These are phyloP conservation scores for Drosophila emarginata DNA, from an alignment of 2,888 invertebrate genomes.

Conservation along the genomic window DNA sequence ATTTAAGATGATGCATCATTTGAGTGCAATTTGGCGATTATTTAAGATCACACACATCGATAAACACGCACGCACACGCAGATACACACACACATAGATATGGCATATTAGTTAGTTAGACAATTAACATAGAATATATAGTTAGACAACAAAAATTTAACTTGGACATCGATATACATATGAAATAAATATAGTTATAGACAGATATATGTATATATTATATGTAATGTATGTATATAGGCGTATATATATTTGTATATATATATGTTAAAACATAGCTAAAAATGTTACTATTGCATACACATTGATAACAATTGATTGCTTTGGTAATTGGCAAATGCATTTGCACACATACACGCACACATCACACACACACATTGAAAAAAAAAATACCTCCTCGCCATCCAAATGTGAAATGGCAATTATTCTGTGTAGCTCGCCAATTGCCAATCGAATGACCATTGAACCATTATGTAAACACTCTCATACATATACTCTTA, in stretches of 20 bases:
- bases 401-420: slow-evolving; percentile 43
- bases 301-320: slow-evolving; percentile 66
- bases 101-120: slow-evolving; percentile 30
- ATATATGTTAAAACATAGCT: slow-evolving; percentile 50
- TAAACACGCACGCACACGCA: slow-evolving; percentile 9
- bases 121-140: slow-evolving; percentile 39
- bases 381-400: slow-evolving; percentile 26
- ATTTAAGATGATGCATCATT: slow-evolving; percentile 17
- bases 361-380: slow-evolving; percentile 6
- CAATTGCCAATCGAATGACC: slow-evolving; percentile 28
- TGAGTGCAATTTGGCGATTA: slow-evolving; percentile 21
- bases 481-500: slow-evolving; percentile 9
- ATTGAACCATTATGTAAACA: not conserved
- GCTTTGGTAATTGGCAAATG: slow-evolving; percentile 53
- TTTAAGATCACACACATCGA: slow-evolving; percentile 30
- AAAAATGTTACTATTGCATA: slow-evolving; percentile 54
- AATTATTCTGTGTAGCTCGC: slow-evolving; percentile 43
- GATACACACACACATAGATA: slow-evolving; percentile 22
- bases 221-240: slow-evolving; percentile 27
- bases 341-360: slow-evolving; percentile 17
- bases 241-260: slow-evolving; percentile 7
- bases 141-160: slow-evolving; percentile 33
- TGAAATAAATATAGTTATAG: slow-evolving; percentile 36
- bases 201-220: slow-evolving; percentile 34
- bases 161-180: slow-evolving; percentile 9